Evolutionary conservation across 1,140 invertebrate species (phyloP), one percentile per base, ranked within the genome.

Genomic region (Zaprionus gabonicus): DNA sequence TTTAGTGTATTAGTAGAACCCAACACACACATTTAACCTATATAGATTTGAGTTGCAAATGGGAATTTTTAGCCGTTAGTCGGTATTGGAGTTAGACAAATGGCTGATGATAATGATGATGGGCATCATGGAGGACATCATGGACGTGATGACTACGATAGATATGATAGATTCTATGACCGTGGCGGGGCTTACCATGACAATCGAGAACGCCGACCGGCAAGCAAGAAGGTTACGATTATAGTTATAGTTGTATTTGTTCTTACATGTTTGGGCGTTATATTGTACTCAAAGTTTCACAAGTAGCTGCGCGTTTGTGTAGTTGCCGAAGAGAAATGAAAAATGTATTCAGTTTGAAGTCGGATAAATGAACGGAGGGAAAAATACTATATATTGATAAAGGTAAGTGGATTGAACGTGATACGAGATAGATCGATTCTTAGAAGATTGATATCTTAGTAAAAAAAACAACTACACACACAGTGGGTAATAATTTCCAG

Each of bases 221-320:
- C 58, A 55, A 13, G 38, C 9, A 15, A 3, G 38, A 41, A 38
- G 12, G 38, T 34, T 20, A 12, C 4, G 23, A 2, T 13, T 23
- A 3, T n/a, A 27, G 20, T n/a, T 53, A 13, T 38, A 67, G 25
- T 44, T 66, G 59, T n/a, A 57, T 25, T 36, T 66, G 60, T 34
- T 20, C 12, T 71, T 0, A 9, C 25, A 5, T 25, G 10, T 25
- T 4, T 25, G 10, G 34, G 0, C 31, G 31, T 10, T 28, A 3
- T 71, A 27, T 41, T 51, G 3, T 34, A 34, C 31, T 34, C 31
- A 34, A 10, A 34, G 31, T 62, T 73, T 80, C 75, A 82, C 59
- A 82, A 64, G 67, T 82, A 82, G 78, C 80, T 82, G 80, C 63
- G 78, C 66, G 78, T 70, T 74, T 6, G 66, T 77, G 68, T 57